These are phyloP conservation scores for Australoheros scitulus DNA, from an alignment of 2,113 vertebrate genomes.

Conservation along the genomic window DNA sequence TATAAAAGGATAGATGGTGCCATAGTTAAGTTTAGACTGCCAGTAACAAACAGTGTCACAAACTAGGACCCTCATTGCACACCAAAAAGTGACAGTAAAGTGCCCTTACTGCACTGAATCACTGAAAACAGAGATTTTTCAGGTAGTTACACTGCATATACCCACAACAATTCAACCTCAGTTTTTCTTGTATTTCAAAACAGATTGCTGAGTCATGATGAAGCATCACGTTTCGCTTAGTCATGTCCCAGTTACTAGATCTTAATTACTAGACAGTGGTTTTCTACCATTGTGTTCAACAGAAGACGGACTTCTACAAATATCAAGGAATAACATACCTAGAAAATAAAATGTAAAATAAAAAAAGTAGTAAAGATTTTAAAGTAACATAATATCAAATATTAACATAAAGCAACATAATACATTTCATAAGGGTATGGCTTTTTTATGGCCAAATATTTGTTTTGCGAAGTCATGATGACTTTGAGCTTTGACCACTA, in stretches of 20 bases:
- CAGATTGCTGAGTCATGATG: neutral
- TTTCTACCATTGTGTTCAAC: neutral
- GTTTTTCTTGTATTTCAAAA: neutral
- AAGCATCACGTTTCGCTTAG: neutral
- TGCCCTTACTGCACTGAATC: neutral
- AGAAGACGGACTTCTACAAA: neutral
- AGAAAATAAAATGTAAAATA: neutral
- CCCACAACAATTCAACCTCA: neutral
- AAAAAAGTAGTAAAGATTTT: neutral
- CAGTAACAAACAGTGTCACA: neutral
- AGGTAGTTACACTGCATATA: neutral
- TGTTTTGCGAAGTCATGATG: neutral
- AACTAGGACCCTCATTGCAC: too few relatives aligned
- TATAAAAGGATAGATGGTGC: neutral
- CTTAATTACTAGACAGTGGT: neutral
- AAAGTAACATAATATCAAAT: neutral
- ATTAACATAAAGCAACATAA: neutral
- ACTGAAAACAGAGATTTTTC: neutral
- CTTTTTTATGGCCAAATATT: neutral
- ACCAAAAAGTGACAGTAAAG: too few relatives aligned
- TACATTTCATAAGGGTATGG: neutral
- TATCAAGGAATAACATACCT: neutral
- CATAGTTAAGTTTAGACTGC: slow-evolving; percentile 4
- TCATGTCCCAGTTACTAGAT: neutral
- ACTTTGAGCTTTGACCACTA: rapidly evolving